phyloP scores from a whole-genome alignment of 2,797 vertebrate genomes.

The Streptopelia turtur region DNA sequence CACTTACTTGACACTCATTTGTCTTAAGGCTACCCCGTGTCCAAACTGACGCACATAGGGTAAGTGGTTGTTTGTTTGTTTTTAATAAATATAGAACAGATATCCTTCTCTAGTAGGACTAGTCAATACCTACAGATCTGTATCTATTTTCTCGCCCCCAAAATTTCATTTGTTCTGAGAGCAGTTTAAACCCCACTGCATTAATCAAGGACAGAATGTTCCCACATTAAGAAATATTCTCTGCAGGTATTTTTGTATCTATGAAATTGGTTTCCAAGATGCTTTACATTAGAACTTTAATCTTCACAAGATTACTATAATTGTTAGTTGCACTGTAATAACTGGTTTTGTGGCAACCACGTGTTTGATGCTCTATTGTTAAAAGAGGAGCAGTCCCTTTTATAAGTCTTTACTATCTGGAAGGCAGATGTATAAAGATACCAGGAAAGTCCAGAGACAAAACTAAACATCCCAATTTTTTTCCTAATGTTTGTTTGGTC shows the following conservation, averaged over 20 bases:
- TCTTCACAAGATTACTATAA: slow-evolving; percentile 50
- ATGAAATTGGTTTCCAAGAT: slow-evolving; percentile 34
- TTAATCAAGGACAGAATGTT: not conserved
- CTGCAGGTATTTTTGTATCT: slow-evolving; percentile 41
- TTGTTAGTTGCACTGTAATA: slow-evolving; percentile 58
- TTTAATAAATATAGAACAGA: not conserved
- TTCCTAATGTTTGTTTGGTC: not conserved
- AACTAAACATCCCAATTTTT: not conserved
- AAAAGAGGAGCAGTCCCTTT: slow-evolving; percentile 24
- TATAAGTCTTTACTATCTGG: slow-evolving; percentile 44
- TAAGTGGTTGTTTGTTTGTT: not conserved
- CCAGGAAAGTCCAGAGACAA: slow-evolving; percentile 24
- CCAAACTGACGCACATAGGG: not conserved
- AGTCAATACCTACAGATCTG: not conserved
- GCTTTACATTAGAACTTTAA: slow-evolving; percentile 63
- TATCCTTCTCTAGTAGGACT: not conserved
- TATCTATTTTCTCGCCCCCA: not conserved
- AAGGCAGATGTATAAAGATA: slow-evolving; percentile 47
- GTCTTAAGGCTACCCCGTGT: not conserved
- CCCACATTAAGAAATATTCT: slow-evolving; percentile 49
- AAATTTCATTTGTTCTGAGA: not conserved
- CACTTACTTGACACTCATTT: not conserved
- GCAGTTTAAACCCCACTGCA: not conserved
- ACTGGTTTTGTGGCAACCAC: slow-evolving; percentile 33
- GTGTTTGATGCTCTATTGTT: slow-evolving; percentile 41